Evolutionary conservation across 2,797 vertebrate species (phyloP).

Genomic region (Sphaeramia orbicularis): DNA sequence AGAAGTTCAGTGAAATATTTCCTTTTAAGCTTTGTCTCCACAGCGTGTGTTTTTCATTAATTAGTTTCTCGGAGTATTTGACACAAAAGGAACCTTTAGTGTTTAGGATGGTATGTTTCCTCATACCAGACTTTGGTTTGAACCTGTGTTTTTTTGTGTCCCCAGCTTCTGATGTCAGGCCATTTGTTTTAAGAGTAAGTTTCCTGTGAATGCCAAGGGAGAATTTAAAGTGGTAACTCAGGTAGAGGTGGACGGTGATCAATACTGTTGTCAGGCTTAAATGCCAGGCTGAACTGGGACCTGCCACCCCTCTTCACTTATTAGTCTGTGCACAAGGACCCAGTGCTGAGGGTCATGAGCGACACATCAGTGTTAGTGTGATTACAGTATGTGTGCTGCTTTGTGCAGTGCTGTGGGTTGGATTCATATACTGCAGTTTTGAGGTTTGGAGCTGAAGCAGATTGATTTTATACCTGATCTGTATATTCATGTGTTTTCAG

Average conservation of each 20-base stretch:
- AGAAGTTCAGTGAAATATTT: conserved; percentile 6
- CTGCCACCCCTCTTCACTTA: background rate
- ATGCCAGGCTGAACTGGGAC: conserved; percentile 5
- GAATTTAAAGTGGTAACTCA: conserved; percentile 2
- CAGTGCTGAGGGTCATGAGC: background rate
- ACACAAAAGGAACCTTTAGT: conserved; percentile 12
- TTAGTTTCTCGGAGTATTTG: background rate
- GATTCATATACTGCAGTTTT: background rate
- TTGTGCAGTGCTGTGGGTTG: background rate
- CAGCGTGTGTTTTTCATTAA: conserved; percentile 1
- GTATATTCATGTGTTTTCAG: too few relatives aligned
- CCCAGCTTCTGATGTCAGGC: background rate
- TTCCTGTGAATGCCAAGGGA: background rate
- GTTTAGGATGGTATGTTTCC: background rate
- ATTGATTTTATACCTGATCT: too few relatives aligned
- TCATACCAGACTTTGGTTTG: background rate
- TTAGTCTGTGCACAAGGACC: background rate
- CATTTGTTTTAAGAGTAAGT: background rate
- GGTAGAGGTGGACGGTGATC: conserved; percentile 1
- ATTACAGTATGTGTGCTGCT: background rate
- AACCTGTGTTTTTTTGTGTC: background rate
- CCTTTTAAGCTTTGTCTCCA: conserved; percentile 8
- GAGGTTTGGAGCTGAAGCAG: background rate
- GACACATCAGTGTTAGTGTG: background rate
- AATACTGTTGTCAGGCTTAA: conserved; percentile 5